Percentiles rank a stretch among this genome's conserved stretches.
Evolutionary conservation across 2,888 invertebrate genomes (phyloP).

Genomic region (Busseola fusca): DNA sequence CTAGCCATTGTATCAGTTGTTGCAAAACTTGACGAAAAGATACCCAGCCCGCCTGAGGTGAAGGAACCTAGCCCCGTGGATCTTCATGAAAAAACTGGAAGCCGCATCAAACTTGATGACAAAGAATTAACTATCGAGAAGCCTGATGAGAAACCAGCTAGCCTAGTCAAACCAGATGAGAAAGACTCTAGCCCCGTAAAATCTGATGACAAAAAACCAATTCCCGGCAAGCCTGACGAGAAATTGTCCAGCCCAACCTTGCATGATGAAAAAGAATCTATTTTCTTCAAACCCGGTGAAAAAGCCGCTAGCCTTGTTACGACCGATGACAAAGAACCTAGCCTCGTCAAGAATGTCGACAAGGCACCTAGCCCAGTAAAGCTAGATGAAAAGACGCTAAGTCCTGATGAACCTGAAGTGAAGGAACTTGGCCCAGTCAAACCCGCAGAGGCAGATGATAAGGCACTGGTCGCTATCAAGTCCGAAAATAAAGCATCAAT

Average conservation of each 20-base stretch:
- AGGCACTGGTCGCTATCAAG: conserved; percentile 3
- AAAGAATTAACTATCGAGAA: neutral
- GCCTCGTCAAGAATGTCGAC: conserved; percentile 7
- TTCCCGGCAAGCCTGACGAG: neutral
- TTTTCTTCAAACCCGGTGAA: neutral
- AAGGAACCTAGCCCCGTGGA: conserved; percentile 23
- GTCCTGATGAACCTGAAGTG: conserved; percentile 13
- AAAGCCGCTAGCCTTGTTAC: neutral
- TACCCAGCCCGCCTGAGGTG: neutral
- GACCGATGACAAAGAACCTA: neutral
- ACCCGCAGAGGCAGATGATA: neutral
- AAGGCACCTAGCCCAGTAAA: neutral
- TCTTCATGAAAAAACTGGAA: conserved; percentile 7
- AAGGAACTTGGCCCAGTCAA: conserved; percentile 19
- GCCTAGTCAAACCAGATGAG: neutral
- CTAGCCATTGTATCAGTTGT: neutral
- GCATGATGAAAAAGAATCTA: conserved; percentile 5
- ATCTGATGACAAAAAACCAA: neutral
- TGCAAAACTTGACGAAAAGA: conserved; percentile 13
- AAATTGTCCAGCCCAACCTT: neutral
- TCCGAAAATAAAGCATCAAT: neutral
- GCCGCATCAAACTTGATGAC: neutral
- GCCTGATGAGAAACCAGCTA: neutral
- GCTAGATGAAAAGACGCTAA: conserved; percentile 28
- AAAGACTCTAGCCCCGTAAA: neutral